Base-by-base conservation (phyloP, 2,888 invertebrate genomes). In the Tachina grossa region DNA sequence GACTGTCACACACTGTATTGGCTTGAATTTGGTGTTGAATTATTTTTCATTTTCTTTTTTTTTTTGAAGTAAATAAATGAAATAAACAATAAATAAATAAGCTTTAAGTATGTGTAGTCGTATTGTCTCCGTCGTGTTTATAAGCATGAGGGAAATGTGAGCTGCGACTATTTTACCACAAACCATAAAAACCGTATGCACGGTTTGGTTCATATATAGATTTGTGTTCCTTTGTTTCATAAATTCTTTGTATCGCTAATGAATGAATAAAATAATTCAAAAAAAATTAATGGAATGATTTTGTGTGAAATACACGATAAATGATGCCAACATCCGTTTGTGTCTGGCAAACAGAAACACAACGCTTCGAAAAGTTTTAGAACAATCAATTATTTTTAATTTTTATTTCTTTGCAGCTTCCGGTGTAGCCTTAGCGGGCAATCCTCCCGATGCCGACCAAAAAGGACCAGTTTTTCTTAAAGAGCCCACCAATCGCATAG, bases 381-480 rank as follows among this genome's bases (percentile, higher is more conserved):
- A 39, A 43, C 41, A 31, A 45, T 47, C 1, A 31, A 2, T 41
- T 39, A 16, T 72, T 43, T 41, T 72, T 22, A 45, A 49, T 22
- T 22, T 53, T 71, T 51, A 68, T 68, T 65, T 72, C 4, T 51
- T 82, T 87, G 3, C 69, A 90, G 90, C 86, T 81, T 86, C 86
- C 71, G 82, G 83, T 84, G 65, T 79, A 66, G 88, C 87, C 78
- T 87, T 88, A 61, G 91, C 92, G 76, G 92, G 90, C 84, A 92
- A 90, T 88, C 91, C 92, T 89, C 91, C 92, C 57, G 96, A 96
- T 93, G 96, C 96, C 92, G 96, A 96, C 90, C 95, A 95, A 63
- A 95, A 96, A 93, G 98, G 98, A 89, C 98, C 98, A 51, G 97
- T 97, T 88, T 98, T 98, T 93, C 95, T 97, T 90, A 96, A 96